Percentiles rank a stretch among this genome's conserved stretches.
These are phyloP conservation scores for Leptinotarsa haldemani DNA, from an alignment of 2,888 invertebrate genomes.

Conservation along the genomic window DNA sequence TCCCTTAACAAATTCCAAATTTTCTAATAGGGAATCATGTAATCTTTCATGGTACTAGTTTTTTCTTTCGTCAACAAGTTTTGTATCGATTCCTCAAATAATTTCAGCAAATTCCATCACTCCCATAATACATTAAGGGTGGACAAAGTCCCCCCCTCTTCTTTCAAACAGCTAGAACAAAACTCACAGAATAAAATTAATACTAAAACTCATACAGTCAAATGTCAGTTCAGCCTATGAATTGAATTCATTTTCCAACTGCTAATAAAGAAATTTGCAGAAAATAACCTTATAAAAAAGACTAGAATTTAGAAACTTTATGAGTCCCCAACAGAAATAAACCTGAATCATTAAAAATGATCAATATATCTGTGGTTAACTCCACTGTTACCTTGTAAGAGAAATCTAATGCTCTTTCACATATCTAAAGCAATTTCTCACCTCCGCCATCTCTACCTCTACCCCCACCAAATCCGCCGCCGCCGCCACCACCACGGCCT, in stretches of 20 bases:
- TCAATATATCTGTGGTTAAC: too few species aligned
- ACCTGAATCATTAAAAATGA: too few species aligned
- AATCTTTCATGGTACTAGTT: background rate
- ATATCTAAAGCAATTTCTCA: conserved; percentile 58
- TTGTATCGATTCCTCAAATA: conserved; percentile 3
- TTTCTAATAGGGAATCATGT: background rate
- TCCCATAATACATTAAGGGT: conserved; percentile 6
- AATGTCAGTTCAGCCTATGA: background rate
- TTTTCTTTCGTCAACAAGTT: background rate
- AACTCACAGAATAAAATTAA: background rate
- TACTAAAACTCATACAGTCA: background rate
- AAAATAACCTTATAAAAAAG: background rate
- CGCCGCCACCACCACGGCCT: conserved; percentile 63
- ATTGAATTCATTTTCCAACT: background rate
- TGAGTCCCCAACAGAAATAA: too few species aligned
- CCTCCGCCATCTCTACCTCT: conserved; percentile 73
- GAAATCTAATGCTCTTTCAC: background rate
- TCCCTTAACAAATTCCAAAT: background rate
- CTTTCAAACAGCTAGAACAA: conserved; percentile 14
- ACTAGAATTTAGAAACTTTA: too few species aligned
- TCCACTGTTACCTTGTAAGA: background rate
- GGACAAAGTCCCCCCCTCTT: conserved; percentile 16
- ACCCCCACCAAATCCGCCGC: conserved; percentile 63
- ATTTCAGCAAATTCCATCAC: conserved; percentile 5
- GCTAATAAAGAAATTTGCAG: conserved; percentile 8